Evolutionary conservation across 2,113 vertebrate species (phyloP), one percentile per base, ranked within the genome.

Genomic region (Eptatretus burgeri): DNA sequence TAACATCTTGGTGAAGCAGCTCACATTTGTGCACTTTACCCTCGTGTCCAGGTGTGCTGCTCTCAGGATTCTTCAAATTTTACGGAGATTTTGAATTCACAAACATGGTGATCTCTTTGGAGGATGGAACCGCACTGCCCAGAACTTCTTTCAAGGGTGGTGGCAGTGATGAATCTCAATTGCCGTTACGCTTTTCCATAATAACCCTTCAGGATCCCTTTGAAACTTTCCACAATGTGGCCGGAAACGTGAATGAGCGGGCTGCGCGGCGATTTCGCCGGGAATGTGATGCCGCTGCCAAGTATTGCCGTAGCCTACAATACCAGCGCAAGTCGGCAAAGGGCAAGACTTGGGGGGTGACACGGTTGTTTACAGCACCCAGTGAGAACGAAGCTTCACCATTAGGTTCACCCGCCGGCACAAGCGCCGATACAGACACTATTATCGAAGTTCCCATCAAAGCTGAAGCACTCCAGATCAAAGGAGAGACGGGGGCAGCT

Each of bases 181-280:
- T 41, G 27, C 7, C 27, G 27, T 41, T 41, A 41, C 27, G 27
- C 27, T 41, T 41, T 41, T 41, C 27, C 7, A 7, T 7, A n/a
- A 60, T 94, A 52, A 91, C 81, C 65, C 71, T 94, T 18, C 74
- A 87, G 68, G 87, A 94, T 67, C 87, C 87, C 1, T 91, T 93
- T 18, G 86, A 93, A 67, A 72, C 83, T 18, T 77, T 74, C 67
- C 87, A 94, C 74, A 94, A 94, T 1, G 83, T 93, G 12, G 79
- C 83, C 0, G 83, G 81, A 50, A 94, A 89, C 13, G 71, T 93
- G 65, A 84, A 76, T 1, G 74, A 80, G 18, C 79, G 80, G 11
- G 74, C 77, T 0, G 78, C 75, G 0, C 72, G 70, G 50, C 74
- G 69, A 13, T 80, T 93, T 2, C 73, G 72, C 67, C 72, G 63